These are phyloP conservation scores for Microcebus tavaratra DNA, from an alignment of 2,113 vertebrate genomes.

Conservation along the genomic window DNA sequence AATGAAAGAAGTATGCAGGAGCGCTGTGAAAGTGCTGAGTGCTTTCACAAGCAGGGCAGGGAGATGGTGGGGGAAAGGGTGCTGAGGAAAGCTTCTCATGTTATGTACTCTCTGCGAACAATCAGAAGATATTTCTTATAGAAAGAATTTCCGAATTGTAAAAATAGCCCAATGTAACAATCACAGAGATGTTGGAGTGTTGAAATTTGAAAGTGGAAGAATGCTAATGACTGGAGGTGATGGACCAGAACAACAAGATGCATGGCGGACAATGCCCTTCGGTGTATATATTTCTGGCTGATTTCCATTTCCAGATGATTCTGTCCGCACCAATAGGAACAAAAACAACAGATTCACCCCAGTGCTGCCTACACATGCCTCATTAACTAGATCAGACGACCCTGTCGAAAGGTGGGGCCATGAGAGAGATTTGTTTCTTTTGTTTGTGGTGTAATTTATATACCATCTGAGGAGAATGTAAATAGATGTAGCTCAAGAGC, in stretches of 20 bases:
- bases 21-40: background rate
- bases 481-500: slow-evolving; percentile 50
- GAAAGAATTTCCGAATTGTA: slow-evolving; percentile 59
- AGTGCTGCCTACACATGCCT: slow-evolving; percentile 40
- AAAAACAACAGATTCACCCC: slow-evolving; percentile 65
- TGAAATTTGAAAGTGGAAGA: slow-evolving; percentile 63
- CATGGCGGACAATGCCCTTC: slow-evolving; percentile 51
- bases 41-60: background rate
- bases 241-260: slow-evolving; percentile 56
- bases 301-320: slow-evolving; percentile 67
- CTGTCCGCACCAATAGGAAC: slow-evolving; percentile 33
- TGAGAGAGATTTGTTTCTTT: slow-evolving; percentile 61
- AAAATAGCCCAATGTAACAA: slow-evolving; percentile 21
- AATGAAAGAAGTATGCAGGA: slow-evolving; percentile 6
- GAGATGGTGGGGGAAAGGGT: background rate
- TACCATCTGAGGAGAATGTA: slow-evolving; percentile 58
- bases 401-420: slow-evolving; percentile 12
- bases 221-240: slow-evolving; percentile 66
- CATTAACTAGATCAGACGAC: slow-evolving; percentile 69
- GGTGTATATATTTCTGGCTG: slow-evolving; percentile 28
- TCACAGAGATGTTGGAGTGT: slow-evolving; percentile 6
- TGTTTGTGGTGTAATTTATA: slow-evolving; percentile 45
- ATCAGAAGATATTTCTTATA: slow-evolving; percentile 3
- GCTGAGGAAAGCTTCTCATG: background rate
- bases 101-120: background rate